Percentiles rank a stretch among this genome's conserved stretches.
Evolutionary conservation across 1,140 invertebrate species (phyloP).

Genomic region (Lasioglossum baleicum): DNA sequence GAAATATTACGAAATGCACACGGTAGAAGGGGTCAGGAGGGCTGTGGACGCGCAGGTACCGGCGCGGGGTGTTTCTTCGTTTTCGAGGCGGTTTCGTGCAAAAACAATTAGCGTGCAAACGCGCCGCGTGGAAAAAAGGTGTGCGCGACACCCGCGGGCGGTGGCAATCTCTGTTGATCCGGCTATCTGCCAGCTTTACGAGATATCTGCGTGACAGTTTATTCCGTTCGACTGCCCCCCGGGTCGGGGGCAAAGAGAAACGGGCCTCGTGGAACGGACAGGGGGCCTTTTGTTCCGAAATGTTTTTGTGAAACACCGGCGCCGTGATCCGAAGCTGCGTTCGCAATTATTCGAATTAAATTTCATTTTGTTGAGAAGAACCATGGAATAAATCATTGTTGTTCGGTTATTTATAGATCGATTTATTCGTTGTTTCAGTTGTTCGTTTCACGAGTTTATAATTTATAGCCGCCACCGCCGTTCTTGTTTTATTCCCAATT

Average conservation of each 20-base stretch:
- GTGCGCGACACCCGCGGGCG: slow-evolving; percentile 30
- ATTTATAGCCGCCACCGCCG: no score
- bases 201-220: slow-evolving; percentile 36
- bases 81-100: slow-evolving; percentile 50
- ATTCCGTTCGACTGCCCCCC: neutral
- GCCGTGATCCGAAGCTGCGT: no score
- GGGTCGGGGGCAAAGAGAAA: neutral
- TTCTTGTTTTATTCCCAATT: no score
- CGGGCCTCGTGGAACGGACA: neutral
- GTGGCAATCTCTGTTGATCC: slow-evolving; percentile 30
- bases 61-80: slow-evolving; percentile 45
- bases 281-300: neutral
- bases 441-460: no score
- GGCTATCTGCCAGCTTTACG: slow-evolving; percentile 14
- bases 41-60: neutral
- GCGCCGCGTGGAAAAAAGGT: neutral
- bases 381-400: no score
- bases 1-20: slow-evolving; percentile 53
- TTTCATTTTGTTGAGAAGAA: no score
- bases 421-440: no score
- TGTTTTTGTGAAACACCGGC: neutral
- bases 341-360: no score
- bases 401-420: no score
- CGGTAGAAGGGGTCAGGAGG: no score
- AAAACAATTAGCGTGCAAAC: slow-evolving; percentile 52